phyloP scores from a whole-genome alignment of 1,140 invertebrate genomes.

The Drosophila obscura region DNA sequence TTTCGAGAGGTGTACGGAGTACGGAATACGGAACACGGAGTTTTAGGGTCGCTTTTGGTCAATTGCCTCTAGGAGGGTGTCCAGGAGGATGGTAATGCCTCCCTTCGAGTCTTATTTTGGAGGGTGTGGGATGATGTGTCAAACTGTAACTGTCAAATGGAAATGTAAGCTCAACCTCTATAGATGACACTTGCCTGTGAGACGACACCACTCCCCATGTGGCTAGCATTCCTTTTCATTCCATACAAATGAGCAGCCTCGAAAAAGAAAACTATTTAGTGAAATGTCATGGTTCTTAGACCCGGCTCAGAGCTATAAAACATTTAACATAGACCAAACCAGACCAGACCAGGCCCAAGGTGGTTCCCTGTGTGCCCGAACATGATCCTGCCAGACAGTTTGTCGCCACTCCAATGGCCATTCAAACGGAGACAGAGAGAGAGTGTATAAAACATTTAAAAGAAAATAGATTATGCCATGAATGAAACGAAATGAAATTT shows the following conservation, averaged over 20 bases:
- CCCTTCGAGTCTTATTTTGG: not conserved
- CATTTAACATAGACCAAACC: slow-evolving; percentile 31
- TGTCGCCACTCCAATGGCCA: slow-evolving; percentile 64
- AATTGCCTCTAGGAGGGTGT: slow-evolving; percentile 17
- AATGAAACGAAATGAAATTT: slow-evolving; percentile 81
- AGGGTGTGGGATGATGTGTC: slow-evolving; percentile 16
- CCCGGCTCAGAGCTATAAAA: slow-evolving; percentile 41
- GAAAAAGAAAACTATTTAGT: slow-evolving; percentile 32
- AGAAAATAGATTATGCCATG: slow-evolving; percentile 78
- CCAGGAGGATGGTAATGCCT: too few species aligned
- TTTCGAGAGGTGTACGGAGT: slow-evolving; percentile 33
- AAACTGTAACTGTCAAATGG: slow-evolving; percentile 54
- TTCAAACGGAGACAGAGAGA: slow-evolving; percentile 34
- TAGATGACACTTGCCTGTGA: slow-evolving; percentile 19
- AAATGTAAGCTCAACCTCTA: slow-evolving; percentile 25
- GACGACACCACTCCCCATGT: slow-evolving; percentile 33
- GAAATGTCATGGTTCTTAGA: slow-evolving; percentile 37
- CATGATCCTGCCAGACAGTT: slow-evolving; percentile 69
- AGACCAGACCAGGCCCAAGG: slow-evolving; percentile 13
- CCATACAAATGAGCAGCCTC: slow-evolving; percentile 17
- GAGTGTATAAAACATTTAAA: slow-evolving; percentile 73
- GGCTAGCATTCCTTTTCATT: too few species aligned
- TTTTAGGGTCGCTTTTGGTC: slow-evolving; percentile 28
- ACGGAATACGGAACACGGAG: not conserved
- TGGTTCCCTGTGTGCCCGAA: slow-evolving; percentile 27